These are phyloP conservation scores for Alexandromys oeconomus DNA, from an alignment of 2,797 vertebrate species.

Conservation along the genomic window DNA sequence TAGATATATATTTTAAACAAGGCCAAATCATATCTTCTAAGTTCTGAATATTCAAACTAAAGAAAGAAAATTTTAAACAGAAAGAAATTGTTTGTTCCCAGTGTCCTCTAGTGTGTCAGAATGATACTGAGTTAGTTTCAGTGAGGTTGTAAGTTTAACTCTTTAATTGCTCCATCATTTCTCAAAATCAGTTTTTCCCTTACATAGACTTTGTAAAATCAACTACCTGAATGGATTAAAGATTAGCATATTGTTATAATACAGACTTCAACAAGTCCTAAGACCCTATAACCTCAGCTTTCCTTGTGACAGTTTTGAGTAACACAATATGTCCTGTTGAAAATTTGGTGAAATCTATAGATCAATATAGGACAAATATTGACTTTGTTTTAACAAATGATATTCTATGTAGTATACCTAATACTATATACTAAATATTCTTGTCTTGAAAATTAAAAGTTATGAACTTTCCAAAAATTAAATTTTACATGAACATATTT, in stretches of 20 bases:
- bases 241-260: not conserved
- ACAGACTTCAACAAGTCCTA: not conserved
- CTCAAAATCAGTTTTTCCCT: not conserved
- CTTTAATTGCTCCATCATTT: not conserved
- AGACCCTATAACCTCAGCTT: not conserved
- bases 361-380: not conserved
- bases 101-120: not conserved
- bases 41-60: not conserved
- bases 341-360: not conserved
- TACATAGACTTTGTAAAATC: not conserved
- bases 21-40: not conserved
- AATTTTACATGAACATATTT: not conserved
- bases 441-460: not conserved
- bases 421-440: not conserved
- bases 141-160: not conserved
- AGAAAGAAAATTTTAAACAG: not conserved
- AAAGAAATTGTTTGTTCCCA: not conserved
- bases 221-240: not conserved
- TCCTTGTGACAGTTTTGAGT: not conserved
- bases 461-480: not conserved
- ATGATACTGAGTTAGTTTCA: not conserved
- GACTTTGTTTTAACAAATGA: not conserved
- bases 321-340: not conserved
- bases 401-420: not conserved
- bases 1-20: not conserved